Evolutionary conservation across 2,113 vertebrate genomes (phyloP).

Genomic region (Grantiella picta): DNA sequence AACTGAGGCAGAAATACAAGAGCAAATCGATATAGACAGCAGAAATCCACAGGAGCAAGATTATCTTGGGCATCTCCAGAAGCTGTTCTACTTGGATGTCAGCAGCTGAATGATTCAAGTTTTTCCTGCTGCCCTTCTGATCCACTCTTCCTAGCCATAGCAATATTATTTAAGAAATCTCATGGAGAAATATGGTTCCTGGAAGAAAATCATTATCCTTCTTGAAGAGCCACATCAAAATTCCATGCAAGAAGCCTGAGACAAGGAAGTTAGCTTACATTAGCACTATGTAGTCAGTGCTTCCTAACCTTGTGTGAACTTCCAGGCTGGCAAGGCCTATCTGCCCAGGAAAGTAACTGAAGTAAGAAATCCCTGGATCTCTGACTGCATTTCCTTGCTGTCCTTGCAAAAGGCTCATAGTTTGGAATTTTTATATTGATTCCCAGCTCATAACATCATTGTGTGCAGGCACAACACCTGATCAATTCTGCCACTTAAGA

Average conservation of each 20-base stretch:
- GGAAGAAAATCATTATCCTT: background rate
- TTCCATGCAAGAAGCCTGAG: background rate
- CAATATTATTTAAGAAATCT: background rate
- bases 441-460: background rate
- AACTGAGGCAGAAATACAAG: background rate
- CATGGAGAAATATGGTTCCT: background rate
- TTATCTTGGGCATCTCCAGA: background rate
- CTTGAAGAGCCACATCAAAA: background rate
- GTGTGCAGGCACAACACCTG: background rate
- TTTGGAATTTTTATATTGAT: background rate
- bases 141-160: background rate
- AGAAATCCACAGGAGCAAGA: background rate
- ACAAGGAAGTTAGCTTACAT: background rate
- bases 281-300: background rate
- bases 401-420: background rate
- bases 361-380: background rate
- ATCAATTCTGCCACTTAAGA: background rate
- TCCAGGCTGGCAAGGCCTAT: background rate
- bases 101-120: background rate
- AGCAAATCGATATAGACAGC: too few species aligned
- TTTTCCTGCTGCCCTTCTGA: background rate
- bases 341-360: background rate
- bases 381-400: background rate
- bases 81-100: background rate
- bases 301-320: background rate